Evolutionary conservation across 2,888 invertebrate genomes (phyloP), one percentile per base, ranked within the genome.

Genomic region (Scaeva pyrastri): DNA sequence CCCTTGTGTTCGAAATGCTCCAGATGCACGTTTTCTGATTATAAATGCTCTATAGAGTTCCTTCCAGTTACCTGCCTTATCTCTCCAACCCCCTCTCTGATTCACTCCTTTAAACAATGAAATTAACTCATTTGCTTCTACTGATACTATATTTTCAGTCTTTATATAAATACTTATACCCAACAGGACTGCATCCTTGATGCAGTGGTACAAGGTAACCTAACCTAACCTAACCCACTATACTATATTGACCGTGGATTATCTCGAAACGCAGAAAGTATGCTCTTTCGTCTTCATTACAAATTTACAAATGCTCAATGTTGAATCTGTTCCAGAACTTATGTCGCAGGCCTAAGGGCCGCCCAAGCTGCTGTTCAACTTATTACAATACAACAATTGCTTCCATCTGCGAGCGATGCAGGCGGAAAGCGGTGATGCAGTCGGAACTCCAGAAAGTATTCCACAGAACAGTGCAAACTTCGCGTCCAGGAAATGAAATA

Each of bases 1-100:
- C 72, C 48, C 80, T 80, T 58, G 60, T 71, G 45, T 62, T 68
- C 41, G 36, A 85, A 85, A 85, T 81, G 81, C 81, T 77, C 86
- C 66, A 86, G 86, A 86, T 86, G 86, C 86, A 86, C 86, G 86
- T 82, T 86, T 71, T 56, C n/a, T 26, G 86, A 86, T 86, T 82
- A 73, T 55, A 36, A 39, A 39, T 58, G 62, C 72, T 66, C 72
- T 66, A n/a, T n/a, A 52, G 70, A 14, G 39, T 16, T 55, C 73
- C 23, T 62, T n/a, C 26, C 62, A 75, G n/a, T 68, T 31, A 31
- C 6, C 31, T 31, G 6, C 31, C 8, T 1, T 8, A 39, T 10
- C 11, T 26, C 36, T 48, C 31, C 70, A 31, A 45, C 11, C 8
- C 16, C n/a, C 26, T 52, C 36, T n/a, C 58, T 11, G 10, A 11